phyloP scores from a whole-genome alignment of 2,113 vertebrate species.

The Probosciger aterrimus region DNA sequence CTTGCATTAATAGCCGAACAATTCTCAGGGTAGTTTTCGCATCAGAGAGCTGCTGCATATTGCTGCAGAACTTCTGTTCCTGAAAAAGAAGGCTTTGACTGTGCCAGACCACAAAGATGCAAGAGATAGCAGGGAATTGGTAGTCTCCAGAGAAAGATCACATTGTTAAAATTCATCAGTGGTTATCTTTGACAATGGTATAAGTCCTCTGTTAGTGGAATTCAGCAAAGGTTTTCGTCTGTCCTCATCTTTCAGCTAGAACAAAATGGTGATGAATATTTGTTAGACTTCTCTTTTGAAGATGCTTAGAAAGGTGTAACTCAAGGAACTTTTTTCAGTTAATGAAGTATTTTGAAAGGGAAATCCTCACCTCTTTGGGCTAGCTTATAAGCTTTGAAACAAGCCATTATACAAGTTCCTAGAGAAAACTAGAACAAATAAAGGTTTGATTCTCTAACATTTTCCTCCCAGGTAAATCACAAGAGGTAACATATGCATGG shows the following conservation, averaged over 20 bases:
- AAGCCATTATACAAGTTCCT: not conserved
- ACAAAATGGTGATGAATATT: not conserved
- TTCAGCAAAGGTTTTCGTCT: not conserved
- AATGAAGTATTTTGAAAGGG: not conserved
- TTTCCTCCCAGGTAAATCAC: not conserved
- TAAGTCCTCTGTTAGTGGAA: not conserved
- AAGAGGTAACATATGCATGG: not conserved
- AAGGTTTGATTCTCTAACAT: not conserved
- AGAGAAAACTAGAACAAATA: not conserved
- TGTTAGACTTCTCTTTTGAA: not conserved
- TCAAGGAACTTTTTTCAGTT: not conserved
- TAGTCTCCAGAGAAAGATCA: not conserved
- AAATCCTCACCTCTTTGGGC: not conserved
- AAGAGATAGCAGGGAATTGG: not conserved
- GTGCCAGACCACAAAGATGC: not conserved
- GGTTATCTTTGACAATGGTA: not conserved
- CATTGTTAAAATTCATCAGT: not conserved
- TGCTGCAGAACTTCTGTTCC: not conserved
- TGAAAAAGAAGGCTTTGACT: not conserved
- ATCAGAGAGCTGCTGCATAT: not conserved
- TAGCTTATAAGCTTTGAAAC: not conserved
- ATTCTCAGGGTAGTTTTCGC: not conserved
- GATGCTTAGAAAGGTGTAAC: not conserved
- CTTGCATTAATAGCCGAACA: not conserved
- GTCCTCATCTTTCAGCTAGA: not conserved